These are phyloP conservation scores for Plectus sambesii DNA, from an alignment of 1,140 invertebrate species.

Conservation along the genomic window DNA sequence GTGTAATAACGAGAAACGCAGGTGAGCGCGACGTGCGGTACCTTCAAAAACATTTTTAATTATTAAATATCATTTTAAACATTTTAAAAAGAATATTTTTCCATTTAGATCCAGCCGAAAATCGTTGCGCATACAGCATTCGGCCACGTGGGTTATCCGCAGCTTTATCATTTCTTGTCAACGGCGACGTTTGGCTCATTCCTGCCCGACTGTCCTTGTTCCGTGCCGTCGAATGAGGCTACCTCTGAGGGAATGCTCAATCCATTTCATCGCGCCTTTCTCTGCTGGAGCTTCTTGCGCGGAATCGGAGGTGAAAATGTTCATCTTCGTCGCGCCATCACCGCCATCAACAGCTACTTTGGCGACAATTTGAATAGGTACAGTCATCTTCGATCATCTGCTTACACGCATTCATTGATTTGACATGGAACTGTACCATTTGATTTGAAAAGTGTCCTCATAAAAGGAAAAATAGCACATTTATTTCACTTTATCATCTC, in stretches of 20 bases:
- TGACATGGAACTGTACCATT: too few relatives aligned
- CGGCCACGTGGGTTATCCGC: slow-evolving; percentile 60
- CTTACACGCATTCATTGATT: too few relatives aligned
- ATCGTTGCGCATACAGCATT: slow-evolving; percentile 29
- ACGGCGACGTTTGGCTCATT: slow-evolving; percentile 66
- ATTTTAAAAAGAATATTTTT: too few relatives aligned
- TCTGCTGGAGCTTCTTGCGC: slow-evolving; percentile 64
- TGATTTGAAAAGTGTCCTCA: too few relatives aligned
- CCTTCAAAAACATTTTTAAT: not conserved
- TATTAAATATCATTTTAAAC: slow-evolving; percentile 54
- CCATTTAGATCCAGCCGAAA: slow-evolving; percentile 33
- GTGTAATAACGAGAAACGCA: too few relatives aligned
- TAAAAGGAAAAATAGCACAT: too few relatives aligned
- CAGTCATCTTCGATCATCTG: too few relatives aligned
- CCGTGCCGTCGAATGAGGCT: slow-evolving; percentile 35
- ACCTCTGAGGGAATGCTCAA: slow-evolving; percentile 51
- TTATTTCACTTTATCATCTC: not conserved
- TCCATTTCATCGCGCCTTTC: slow-evolving; percentile 60
- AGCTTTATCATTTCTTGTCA: slow-evolving; percentile 66
- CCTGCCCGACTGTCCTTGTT: slow-evolving; percentile 47
- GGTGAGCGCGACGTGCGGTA: not conserved
- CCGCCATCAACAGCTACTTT: too few relatives aligned
- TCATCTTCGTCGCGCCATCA: too few relatives aligned
- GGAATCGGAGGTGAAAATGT: too few relatives aligned
- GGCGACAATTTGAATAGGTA: too few relatives aligned